Base-by-base conservation (phyloP, 1,140 invertebrate species). In the Lanistes nyassanus region DNA sequence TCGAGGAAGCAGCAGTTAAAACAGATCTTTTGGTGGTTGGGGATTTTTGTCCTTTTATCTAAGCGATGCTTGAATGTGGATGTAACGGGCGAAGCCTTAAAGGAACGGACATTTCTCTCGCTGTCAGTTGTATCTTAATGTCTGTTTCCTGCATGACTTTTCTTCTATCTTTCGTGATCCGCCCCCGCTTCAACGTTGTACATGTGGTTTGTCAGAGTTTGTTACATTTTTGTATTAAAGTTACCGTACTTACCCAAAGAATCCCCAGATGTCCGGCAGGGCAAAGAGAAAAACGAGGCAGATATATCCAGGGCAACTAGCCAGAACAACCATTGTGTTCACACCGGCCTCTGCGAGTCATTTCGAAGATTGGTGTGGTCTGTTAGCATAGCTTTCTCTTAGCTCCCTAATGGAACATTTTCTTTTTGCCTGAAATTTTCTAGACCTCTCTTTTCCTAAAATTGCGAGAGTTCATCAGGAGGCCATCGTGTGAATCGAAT, bases 241-340 rank as follows among this genome's bases (percentile, higher is more conserved):
- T 13, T n/a, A 58, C 16, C 7, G 53, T 31, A 75, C 74, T 75
- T 23, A 75, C 74, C 74, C 74, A 36, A 75, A 75, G 65, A 75
- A 75, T n/a, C 42, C 65, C 51, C 51, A 39, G 39, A 60, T 37
- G 19, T 69, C 64, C 53, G 47, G 74, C 51, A 75, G 13, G n/a
- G 53, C 55, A 4, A 68, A 53, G 36, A 75, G 53, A 53, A 67
- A 47, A 6, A 75, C 36, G 56, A 56, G 55, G 34, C 64, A 66
- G 5, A 55, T 26, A 23, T 66, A 36, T 16, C 53, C 11, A 21
- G n/a, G 2, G 42, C 66, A 21, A 3, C 47, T 68, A 68, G 19
- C 37, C 74, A 39, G 55, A 26, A 55, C 16, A 51, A 26, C 56
- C 74, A 75, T 75, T 34, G 64, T 65, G 64, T 21, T 56, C 74